Percentiles rank a stretch among this genome's conserved stretches.
phyloP scores from a whole-genome alignment of 64 coral and sea anemone genomes.

The Platygyra sinensis region DNA sequence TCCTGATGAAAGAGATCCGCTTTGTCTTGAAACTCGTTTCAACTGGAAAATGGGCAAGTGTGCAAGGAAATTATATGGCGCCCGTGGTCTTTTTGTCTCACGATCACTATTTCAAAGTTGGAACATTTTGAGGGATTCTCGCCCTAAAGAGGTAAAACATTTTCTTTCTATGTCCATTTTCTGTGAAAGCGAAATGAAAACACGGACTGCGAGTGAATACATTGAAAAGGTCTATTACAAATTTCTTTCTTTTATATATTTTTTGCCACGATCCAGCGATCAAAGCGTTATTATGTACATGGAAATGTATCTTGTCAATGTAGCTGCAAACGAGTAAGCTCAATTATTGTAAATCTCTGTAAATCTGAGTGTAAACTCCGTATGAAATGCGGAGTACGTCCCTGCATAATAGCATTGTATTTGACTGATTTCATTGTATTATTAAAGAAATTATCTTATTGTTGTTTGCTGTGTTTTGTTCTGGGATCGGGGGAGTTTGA shows the following conservation, averaged over 20 bases:
- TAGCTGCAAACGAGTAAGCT: neutral
- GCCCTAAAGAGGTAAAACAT: neutral
- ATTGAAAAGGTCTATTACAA: neutral
- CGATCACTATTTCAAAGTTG: neutral
- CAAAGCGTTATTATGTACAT: neutral
- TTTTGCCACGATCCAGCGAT: neutral
- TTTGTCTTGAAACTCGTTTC: neutral
- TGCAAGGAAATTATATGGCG: neutral
- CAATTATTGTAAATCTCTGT: neutral
- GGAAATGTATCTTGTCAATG: conserved; percentile 10
- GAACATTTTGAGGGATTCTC: neutral
- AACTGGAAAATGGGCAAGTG: neutral
- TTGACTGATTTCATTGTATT: too few relatives aligned
- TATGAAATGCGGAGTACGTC: neutral
- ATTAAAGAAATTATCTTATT: conserved; percentile 12
- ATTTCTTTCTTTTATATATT: neutral
- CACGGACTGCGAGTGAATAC: neutral
- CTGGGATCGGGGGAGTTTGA: neutral
- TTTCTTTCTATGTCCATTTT: neutral
- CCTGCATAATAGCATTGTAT: neutral
- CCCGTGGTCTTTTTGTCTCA: neutral
- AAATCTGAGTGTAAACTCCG: conserved; percentile 8
- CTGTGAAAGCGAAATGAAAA: neutral
- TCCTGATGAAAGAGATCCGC: neutral
- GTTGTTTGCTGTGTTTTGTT: neutral